These are phyloP conservation scores for Chrosomus eos DNA, from an alignment of 2,797 vertebrate species.

Conservation along the genomic window DNA sequence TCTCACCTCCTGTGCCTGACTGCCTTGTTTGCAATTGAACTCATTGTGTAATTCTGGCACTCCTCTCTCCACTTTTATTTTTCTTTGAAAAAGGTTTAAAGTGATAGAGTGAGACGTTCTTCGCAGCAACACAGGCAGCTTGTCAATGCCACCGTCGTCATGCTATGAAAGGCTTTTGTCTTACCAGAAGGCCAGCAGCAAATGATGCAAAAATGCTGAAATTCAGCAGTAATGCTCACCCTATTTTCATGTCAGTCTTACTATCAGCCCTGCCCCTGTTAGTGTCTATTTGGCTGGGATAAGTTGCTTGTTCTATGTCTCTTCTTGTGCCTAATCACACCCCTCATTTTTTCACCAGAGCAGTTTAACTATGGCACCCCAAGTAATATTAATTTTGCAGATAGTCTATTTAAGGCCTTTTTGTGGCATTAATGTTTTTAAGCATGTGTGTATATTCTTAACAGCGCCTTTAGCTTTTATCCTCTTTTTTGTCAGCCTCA, in stretches of 20 bases:
- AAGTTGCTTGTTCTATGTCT: slow-evolving; percentile 74
- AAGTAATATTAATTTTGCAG: slow-evolving; percentile 81
- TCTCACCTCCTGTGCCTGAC: not conserved
- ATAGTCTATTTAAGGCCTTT: slow-evolving; percentile 78
- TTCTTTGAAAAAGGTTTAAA: slow-evolving; percentile 44
- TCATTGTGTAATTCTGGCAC: slow-evolving; percentile 23
- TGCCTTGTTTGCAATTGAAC: slow-evolving; percentile 49
- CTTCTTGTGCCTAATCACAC: slow-evolving; percentile 70
- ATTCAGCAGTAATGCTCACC: slow-evolving; percentile 66
- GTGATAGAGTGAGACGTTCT: slow-evolving; percentile 40
- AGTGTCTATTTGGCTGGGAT: slow-evolving; percentile 70
- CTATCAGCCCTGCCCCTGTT: slow-evolving; percentile 2
- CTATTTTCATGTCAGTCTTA: slow-evolving; percentile 19
- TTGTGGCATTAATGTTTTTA: slow-evolving; percentile 79
- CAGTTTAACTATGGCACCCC: slow-evolving; percentile 75
- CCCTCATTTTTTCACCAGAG: slow-evolving; percentile 67
- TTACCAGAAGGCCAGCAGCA: slow-evolving; percentile 76
- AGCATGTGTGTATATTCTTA: slow-evolving; percentile 78
- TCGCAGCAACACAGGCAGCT: slow-evolving; percentile 40
- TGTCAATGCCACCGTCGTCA: slow-evolving; percentile 50
- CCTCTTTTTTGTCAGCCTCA: slow-evolving; percentile 56
- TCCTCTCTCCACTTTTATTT: slow-evolving; percentile 43
- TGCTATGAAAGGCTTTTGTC: slow-evolving; percentile 73
- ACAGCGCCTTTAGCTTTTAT: slow-evolving; percentile 78
- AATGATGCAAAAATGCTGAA: slow-evolving; percentile 85